phyloP scores from a whole-genome alignment of 1,140 invertebrate genomes.

The Neodiprion pinetum region DNA sequence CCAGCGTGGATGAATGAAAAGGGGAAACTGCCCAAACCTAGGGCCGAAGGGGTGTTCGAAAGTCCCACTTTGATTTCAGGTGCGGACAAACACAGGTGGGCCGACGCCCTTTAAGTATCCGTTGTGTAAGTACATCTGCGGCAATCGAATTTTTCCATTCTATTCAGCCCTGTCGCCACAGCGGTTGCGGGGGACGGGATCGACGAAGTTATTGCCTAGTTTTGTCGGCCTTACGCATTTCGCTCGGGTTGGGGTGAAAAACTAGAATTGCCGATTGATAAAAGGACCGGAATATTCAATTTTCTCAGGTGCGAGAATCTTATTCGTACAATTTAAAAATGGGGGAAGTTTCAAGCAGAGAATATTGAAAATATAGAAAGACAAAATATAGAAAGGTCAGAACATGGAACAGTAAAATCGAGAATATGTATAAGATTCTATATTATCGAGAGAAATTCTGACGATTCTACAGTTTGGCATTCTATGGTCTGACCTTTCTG shows the following conservation, averaged over 20 bases:
- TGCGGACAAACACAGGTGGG: slow-evolving; percentile 60
- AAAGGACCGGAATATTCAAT: slow-evolving; percentile 10
- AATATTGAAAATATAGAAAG: too few species aligned
- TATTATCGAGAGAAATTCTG: too few species aligned
- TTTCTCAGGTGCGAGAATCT: not conserved
- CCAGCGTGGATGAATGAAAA: not conserved
- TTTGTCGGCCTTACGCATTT: not conserved
- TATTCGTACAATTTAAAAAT: not conserved
- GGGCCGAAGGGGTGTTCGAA: slow-evolving; percentile 17
- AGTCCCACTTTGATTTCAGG: slow-evolving; percentile 49
- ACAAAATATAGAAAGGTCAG: too few species aligned
- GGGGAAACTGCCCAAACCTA: not conserved
- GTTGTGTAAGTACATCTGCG: not conserved
- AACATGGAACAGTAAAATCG: too few species aligned
- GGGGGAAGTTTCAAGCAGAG: not conserved
- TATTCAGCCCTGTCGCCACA: not conserved
- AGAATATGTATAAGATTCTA: too few species aligned
- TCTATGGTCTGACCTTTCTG: too few species aligned
- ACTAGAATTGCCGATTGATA: too few species aligned
- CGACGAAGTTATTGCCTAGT: too few species aligned
- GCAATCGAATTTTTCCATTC: not conserved
- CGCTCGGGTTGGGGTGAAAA: not conserved
- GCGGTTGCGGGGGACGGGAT: not conserved
- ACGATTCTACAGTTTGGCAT: too few species aligned
- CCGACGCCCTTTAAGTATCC: slow-evolving; percentile 6